Evolutionary conservation across 2,888 invertebrate species (phyloP), one percentile per base, ranked within the genome.

Genomic region (Tyria jacobaeae): DNA sequence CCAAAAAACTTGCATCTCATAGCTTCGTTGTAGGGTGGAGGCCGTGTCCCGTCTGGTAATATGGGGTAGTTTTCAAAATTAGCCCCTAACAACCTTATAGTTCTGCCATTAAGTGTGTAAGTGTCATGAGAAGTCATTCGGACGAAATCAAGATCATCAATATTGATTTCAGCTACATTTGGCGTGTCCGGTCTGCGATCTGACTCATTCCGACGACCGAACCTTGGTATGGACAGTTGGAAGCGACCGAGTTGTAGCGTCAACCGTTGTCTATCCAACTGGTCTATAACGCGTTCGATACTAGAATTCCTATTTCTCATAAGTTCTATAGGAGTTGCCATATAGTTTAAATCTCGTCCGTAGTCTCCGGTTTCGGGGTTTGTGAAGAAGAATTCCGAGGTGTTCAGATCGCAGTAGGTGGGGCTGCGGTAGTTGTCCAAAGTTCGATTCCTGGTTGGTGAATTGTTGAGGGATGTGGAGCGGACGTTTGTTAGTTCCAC

Each of bases 21-120:
- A 0, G 90, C 89, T 51, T 94, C 93, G 0, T 85, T 89, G 54
- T 94, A 94, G 0, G 93, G 89, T 0, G 94, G 94, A 0, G 93
- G 94, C 1, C 88, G 65, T 0, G 75, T 76, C 0, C 78, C 79
- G 31, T 79, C 81, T 0, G 79, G 73, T 5, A 84, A 12, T 0
- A 82, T 80, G 0, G 92, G 91, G 37, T 88, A 90, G 58, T 90
- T 86, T 24, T 90, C 90, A 48, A 92, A 91, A 60, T 89, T 82
- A 0, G 88, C 94, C 0, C 94, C 94, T n/a, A 94, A 67, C 0
- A 94, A 73, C 0, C 89, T 65, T 1, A 94, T 92, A 0, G 94
- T 94, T 1, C 94, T 64, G 0, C 94, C 94, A 64, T 94, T 93
- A 0, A 93, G 64, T 0, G 94, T 94, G 66, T 94, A 94, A 0